Evolutionary conservation across 2,113 vertebrate genomes (phyloP).

Genomic region (Psettodes erumei): DNA sequence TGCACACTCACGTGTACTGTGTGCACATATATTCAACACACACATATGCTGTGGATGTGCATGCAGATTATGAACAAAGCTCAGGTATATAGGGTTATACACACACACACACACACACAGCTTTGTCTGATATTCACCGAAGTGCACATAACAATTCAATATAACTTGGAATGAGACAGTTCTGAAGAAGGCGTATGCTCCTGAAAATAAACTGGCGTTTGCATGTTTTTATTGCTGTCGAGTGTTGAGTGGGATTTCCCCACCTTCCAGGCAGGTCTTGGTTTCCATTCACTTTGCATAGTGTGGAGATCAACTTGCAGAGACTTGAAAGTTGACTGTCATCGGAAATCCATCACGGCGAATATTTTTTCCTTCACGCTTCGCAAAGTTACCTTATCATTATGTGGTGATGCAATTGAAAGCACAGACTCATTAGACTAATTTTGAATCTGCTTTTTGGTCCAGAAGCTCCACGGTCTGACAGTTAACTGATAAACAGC

Average conservation of each 20-base stretch:
- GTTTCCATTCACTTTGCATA: neutral
- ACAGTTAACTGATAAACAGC: neutral
- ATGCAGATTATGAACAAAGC: neutral
- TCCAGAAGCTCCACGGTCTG: neutral
- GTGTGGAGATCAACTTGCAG: slow-evolving; percentile 17
- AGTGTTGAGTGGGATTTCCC: slow-evolving; percentile 11
- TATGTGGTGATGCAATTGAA: neutral
- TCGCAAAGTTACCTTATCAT: neutral
- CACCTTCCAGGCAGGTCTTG: neutral
- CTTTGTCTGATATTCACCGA: neutral
- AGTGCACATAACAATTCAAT: neutral
- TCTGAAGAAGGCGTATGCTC: neutral
- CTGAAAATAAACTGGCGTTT: slow-evolving; percentile 8
- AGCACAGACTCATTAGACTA: neutral
- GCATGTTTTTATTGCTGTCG: slow-evolving; percentile 8
- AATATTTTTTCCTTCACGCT: neutral
- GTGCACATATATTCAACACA: slow-evolving; percentile 14
- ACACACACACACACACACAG: neutral
- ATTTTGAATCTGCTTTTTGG: neutral
- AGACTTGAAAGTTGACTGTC: slow-evolving; percentile 13
- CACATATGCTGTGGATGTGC: slow-evolving; percentile 12
- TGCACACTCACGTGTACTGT: slow-evolving; percentile 22
- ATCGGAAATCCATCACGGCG: neutral
- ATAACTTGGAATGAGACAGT: neutral
- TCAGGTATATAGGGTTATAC: slow-evolving; percentile 7